Percentiles rank a stretch among this genome's conserved stretches.
Evolutionary conservation across 2,888 invertebrate species (phyloP).

Genomic region (Zaprionus lineosus): DNA sequence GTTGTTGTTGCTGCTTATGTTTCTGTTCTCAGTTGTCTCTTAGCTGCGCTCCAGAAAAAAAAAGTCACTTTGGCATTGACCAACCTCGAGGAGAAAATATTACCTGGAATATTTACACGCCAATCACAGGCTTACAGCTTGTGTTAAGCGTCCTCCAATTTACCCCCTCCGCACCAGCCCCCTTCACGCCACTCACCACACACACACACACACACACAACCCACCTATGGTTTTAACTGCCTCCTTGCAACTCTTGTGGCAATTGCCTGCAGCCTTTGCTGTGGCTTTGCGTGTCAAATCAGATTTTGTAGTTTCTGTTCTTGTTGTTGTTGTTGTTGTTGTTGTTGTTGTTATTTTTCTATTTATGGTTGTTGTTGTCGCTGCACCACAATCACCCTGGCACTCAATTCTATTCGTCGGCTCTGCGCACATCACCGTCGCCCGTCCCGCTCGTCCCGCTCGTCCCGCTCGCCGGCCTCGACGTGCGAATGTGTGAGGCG

Average conservation of each 20-base stretch:
- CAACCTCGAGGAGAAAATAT: conserved; percentile 22
- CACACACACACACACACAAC: no score
- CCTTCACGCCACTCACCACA: no score
- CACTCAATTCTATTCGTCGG: conserved; percentile 29
- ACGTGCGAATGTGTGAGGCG: not conserved
- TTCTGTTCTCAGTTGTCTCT: conserved; percentile 13
- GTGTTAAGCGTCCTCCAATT: not conserved
- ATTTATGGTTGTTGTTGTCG: no score
- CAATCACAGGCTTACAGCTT: conserved; percentile 25
- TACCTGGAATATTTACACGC: conserved; percentile 31
- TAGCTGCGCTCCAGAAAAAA: conserved; percentile 22
- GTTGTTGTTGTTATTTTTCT: no score
- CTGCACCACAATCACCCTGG: conserved; percentile 33
- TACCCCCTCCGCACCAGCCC: no score
- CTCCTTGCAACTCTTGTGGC: conserved; percentile 11
- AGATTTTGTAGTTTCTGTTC: conserved; percentile 58
- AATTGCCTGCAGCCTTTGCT: conserved; percentile 22
- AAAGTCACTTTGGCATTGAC: conserved; percentile 6
- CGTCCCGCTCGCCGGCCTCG: no score
- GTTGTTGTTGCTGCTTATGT: not conserved
- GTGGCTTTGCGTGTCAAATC: conserved; percentile 69
- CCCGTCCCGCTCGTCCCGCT: no score
- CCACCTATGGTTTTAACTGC: not conserved
- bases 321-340: conserved; percentile 18
- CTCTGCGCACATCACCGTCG: no score